These are phyloP conservation scores for Magallana nippona DNA, from an alignment of 2,888 invertebrate species.

Conservation along the genomic window DNA sequence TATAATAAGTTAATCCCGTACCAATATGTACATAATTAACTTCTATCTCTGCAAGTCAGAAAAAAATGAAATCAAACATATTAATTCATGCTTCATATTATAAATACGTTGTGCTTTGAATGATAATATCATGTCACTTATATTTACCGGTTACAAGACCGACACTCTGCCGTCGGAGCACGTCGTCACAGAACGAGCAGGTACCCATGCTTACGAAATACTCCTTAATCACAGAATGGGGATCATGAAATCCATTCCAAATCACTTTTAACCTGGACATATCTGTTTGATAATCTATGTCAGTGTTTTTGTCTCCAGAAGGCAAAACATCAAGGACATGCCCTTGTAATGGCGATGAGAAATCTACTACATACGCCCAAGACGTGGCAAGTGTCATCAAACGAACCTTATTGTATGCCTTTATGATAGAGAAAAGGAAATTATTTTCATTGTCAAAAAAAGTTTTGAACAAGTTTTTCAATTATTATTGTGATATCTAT, in stretches of 20 bases:
- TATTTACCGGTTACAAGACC: constrained; percentile 48
- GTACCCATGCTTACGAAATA: constrained; percentile 56
- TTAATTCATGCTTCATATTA: too few species aligned
- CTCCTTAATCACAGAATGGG: constrained; percentile 57
- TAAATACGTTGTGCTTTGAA: too few species aligned
- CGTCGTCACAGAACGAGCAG: constrained; percentile 57
- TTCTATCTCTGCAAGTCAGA: constrained; percentile 27
- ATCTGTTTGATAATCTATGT: constrained; percentile 56
- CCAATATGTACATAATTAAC: constrained; percentile 49
- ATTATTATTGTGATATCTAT: too few species aligned
- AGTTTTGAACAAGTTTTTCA: too few species aligned
- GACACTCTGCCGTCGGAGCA: constrained; percentile 53
- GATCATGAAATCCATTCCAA: constrained; percentile 62
- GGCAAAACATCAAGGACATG: constrained; percentile 54
- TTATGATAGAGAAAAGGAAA: not conserved
- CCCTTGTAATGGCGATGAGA: constrained; percentile 56
- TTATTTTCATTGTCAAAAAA: not conserved
- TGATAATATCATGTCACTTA: too few species aligned
- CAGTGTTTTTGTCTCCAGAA: constrained; percentile 41
- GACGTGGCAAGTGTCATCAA: constrained; percentile 53
- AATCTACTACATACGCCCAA: constrained; percentile 59
- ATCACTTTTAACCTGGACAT: constrained; percentile 48
- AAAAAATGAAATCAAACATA: not conserved
- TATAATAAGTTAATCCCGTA: constrained; percentile 56
- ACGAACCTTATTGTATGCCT: constrained; percentile 59